Evolutionary conservation across 2,888 invertebrate genomes (phyloP).

Genomic region (Timandra comae): DNA sequence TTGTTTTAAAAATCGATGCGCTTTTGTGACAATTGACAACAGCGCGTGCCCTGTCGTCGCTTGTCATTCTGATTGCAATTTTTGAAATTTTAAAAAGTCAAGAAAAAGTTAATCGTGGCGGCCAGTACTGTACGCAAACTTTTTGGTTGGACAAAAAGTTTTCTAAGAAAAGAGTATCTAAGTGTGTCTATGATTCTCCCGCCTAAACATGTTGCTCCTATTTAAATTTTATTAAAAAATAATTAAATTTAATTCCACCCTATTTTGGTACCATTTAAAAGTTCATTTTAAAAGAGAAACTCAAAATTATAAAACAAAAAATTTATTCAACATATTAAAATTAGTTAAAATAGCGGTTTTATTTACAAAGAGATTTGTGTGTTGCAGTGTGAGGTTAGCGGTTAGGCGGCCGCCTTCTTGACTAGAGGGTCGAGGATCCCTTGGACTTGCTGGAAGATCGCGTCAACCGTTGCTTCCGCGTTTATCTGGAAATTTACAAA

Average conservation of each 20-base stretch:
- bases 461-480: conserved; percentile 85
- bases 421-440: conserved; percentile 74
- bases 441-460: conserved; percentile 85
- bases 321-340: conserved; percentile 14
- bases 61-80: conserved; percentile 53
- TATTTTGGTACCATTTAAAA: no score
- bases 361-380: conserved; percentile 14
- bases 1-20: conserved; percentile 62
- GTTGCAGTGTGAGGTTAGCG: conserved; percentile 1
- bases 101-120: conserved; percentile 25
- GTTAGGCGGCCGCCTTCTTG: conserved; percentile 15
- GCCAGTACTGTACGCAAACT: conserved; percentile 5
- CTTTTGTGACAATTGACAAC: conserved; percentile 66
- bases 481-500: conserved; percentile 88
- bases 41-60: conserved; percentile 43
- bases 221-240: no score
- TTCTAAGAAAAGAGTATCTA: no score
- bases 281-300: no score
- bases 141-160: no score
- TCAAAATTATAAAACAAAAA: conserved; percentile 9
- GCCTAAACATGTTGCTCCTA: no score
- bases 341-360: conserved; percentile 8
- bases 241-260: no score
- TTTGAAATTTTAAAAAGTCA: conserved; percentile 62
- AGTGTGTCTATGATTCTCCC: no score